Evolutionary conservation across 1,140 invertebrate genomes (phyloP).

Genomic region (Idris sp.): DNA sequence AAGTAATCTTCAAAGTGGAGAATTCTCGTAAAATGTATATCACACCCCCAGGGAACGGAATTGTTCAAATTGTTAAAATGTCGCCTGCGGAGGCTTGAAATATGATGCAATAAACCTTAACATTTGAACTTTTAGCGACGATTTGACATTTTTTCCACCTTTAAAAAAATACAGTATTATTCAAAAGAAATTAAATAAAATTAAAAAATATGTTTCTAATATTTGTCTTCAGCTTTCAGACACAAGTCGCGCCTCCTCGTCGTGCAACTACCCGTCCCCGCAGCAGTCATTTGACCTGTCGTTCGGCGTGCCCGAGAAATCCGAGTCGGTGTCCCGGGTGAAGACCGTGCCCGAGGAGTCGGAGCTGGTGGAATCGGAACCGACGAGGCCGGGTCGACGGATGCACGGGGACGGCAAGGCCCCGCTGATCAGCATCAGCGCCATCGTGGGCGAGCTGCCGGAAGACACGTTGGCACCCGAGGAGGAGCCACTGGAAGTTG

Average conservation of each 20-base stretch:
- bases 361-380: conserved; percentile 67
- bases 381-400: conserved; percentile 51
- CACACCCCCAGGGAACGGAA: too few relatives aligned
- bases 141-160: too few relatives aligned
- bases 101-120: too few relatives aligned
- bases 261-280: conserved; percentile 71
- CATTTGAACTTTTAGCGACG: too few relatives aligned
- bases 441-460: conserved; percentile 81
- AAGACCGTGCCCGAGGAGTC: conserved; percentile 65
- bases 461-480: conserved; percentile 62
- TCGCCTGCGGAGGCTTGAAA: too few relatives aligned
- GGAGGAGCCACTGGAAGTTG: conserved; percentile 52
- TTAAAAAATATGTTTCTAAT: too few relatives aligned
- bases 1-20: too few relatives aligned
- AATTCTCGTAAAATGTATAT: too few relatives aligned
- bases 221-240: conserved; percentile 72
- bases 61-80: too few relatives aligned
- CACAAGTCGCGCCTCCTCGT: conserved; percentile 69
- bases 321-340: conserved; percentile 34
- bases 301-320: conserved; percentile 42
- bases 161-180: too few relatives aligned
- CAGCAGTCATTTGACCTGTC: conserved; percentile 71
- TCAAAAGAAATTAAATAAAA: too few relatives aligned
- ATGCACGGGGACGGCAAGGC: conserved; percentile 70
- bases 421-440: conserved; percentile 86